These are phyloP conservation scores for Dicaeum eximium DNA, from an alignment of 2,113 vertebrate genomes.

Conservation along the genomic window DNA sequence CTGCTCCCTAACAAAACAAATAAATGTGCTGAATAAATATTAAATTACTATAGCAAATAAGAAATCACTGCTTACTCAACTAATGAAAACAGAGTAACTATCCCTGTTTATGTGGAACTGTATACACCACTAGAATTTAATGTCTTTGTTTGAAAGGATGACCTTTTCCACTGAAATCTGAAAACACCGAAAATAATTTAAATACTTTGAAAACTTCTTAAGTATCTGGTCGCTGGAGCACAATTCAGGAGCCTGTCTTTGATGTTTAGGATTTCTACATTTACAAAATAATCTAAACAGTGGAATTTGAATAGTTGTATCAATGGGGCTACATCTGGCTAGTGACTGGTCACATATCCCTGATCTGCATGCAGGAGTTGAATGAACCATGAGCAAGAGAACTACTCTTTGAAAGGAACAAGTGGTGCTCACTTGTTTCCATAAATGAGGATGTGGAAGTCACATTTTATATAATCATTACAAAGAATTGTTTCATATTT, in stretches of 20 bases:
- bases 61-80: not conserved
- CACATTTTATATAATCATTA: not conserved
- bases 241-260: not conserved
- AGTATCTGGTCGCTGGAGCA: not conserved
- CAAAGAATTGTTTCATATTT: not conserved
- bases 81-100: not conserved
- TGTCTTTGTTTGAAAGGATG: not conserved
- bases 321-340: not conserved
- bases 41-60: constrained; percentile 2
- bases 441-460: not conserved
- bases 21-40: not conserved
- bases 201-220: not conserved
- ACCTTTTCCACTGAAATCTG: not conserved
- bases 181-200: not conserved
- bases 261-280: not conserved
- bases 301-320: not conserved
- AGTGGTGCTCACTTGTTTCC: not conserved
- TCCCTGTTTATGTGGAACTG: not conserved
- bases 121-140: not conserved
- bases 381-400: not conserved
- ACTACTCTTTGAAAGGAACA: not conserved
- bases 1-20: not conserved
- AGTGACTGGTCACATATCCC: not conserved
- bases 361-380: not conserved
- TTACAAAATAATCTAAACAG: not conserved